Conservation (phyloP, 2,113 vertebrate species). For the Crotalus tigris region DNA sequence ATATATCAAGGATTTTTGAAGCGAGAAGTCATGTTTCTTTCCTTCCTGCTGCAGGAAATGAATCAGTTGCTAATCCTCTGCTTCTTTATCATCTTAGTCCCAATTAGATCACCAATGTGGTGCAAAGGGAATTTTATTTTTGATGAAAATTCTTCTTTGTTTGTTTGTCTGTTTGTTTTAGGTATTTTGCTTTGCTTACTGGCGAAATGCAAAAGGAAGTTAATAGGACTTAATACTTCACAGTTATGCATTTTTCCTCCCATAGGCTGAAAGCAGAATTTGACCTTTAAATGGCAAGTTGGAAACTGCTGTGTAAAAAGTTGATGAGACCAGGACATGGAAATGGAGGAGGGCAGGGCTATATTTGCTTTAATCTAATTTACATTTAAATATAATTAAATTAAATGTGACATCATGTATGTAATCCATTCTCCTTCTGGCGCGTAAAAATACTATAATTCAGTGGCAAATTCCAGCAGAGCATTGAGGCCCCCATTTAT, state of each 20-base stretch:
- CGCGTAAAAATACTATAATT: background rate
- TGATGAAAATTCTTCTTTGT: background rate
- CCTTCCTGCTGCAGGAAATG: conserved; percentile 31
- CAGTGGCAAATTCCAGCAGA: background rate
- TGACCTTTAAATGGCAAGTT: background rate
- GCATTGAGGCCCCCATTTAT: background rate
- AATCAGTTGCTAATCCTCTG: conserved; percentile 30
- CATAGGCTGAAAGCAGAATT: background rate
- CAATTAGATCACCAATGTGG: conserved; percentile 45
- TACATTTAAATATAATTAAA: background rate
- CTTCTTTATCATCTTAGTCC: conserved; percentile 42
- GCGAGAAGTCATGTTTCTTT: conserved; percentile 36
- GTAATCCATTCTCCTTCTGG: background rate
- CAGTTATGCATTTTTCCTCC: background rate
- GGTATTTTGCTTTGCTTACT: background rate
- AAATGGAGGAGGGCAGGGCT: background rate
- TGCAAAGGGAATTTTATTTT: conserved; percentile 47
- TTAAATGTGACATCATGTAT: background rate
- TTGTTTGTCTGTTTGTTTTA: background rate
- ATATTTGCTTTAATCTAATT: background rate
- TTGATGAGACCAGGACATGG: background rate
- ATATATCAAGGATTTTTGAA: conserved; percentile 41
- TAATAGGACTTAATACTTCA: conserved; percentile 46
- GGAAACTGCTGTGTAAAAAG: background rate
- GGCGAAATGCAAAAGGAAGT: conserved; percentile 47